Conservation (phyloP, 2,797 vertebrate genomes). For the Myiothlypis coronata region DNA sequence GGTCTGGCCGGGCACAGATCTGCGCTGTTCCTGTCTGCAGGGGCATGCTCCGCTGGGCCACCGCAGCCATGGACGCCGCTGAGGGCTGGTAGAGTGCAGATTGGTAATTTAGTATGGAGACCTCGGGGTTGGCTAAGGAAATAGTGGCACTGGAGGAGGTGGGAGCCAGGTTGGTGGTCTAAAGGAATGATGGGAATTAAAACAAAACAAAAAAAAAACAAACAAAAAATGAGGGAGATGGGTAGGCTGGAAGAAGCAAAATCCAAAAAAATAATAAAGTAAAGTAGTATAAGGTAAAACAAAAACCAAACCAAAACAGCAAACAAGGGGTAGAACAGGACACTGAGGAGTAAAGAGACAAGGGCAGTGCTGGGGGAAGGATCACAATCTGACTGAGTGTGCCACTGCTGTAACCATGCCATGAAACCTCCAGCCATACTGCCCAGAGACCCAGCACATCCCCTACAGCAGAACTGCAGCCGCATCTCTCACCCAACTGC, state of each 20-base stretch:
- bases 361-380: not conserved
- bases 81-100: constrained; percentile 98
- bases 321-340: constrained; percentile 3
- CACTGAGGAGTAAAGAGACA: not conserved
- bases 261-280: constrained; percentile 45
- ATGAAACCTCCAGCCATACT: fast-evolving
- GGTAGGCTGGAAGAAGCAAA: constrained; percentile 59
- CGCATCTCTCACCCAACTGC: not conserved
- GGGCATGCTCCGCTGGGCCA: constrained; percentile 96
- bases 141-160: constrained; percentile 96
- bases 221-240: constrained; percentile 77
- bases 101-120: constrained; percentile 98
- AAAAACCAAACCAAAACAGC: not conserved
- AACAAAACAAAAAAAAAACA: constrained; percentile 80
- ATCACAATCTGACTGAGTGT: not conserved
- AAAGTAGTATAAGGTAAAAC: constrained; percentile 21
- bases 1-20: constrained; percentile 95
- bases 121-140: constrained; percentile 94
- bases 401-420: not conserved
- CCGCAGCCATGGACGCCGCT: constrained; percentile 93
- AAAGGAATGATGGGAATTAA: constrained; percentile 86
- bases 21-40: constrained; percentile 91
- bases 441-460: not conserved
- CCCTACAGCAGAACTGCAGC: not conserved
- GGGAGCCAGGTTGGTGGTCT: constrained; percentile 92